phyloP scores from a whole-genome alignment of 2,888 invertebrate genomes.

The Muschampia plurimacula region DNA sequence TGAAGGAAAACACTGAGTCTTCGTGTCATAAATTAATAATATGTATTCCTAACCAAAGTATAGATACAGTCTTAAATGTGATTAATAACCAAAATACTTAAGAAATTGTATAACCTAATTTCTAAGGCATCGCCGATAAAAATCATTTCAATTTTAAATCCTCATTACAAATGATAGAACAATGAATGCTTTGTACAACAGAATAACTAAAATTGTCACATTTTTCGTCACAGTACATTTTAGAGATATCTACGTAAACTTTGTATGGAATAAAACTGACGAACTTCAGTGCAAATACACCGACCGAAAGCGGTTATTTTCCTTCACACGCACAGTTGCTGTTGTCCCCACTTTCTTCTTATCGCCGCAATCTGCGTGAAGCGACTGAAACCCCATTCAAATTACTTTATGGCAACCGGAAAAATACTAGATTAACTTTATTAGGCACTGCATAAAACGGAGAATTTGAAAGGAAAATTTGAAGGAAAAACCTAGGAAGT shows the following conservation, averaged over 20 bases:
- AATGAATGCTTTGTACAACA: background rate
- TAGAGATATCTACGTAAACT: background rate
- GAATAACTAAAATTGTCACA: background rate
- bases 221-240: background rate
- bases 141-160: too few species aligned
- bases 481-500: too few species aligned
- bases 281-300: slow-evolving; percentile 11
- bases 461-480: too few species aligned
- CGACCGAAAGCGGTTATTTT: slow-evolving; percentile 21
- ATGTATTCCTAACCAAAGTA: too few species aligned
- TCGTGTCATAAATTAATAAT: too few species aligned
- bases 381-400: slow-evolving; percentile 4
- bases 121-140: too few species aligned
- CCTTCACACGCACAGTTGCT: slow-evolving; percentile 18
- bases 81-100: too few species aligned
- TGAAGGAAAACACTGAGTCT: too few species aligned
- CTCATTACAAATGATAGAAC: background rate
- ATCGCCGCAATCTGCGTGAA: slow-evolving; percentile 25
- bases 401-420: slow-evolving; percentile 18
- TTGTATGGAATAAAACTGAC: slow-evolving; percentile 1
- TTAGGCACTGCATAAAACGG: background rate
- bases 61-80: too few species aligned
- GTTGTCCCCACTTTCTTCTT: slow-evolving; percentile 16
- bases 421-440: slow-evolving; percentile 24
- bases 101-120: too few species aligned